phyloP scores from a whole-genome alignment of 1,140 invertebrate genomes.

The Habropoda laboriosa region DNA sequence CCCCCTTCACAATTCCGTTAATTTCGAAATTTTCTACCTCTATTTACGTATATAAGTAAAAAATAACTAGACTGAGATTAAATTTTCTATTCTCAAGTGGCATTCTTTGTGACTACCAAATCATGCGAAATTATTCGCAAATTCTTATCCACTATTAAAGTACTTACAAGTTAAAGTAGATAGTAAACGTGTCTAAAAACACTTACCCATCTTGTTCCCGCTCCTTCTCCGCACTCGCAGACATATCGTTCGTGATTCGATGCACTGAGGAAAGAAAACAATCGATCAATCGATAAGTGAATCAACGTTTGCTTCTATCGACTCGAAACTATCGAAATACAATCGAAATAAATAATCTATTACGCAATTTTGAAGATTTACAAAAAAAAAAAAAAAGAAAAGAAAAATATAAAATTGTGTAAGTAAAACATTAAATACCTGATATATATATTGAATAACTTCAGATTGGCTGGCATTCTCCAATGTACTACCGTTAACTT shows the following conservation, averaged over 20 bases:
- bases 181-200: not conserved
- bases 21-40: no score
- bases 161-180: not conserved
- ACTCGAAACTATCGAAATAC: not conserved
- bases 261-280: constrained; percentile 88
- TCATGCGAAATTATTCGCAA: not conserved
- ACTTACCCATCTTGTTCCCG: constrained; percentile 93
- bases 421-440: constrained; percentile 83
- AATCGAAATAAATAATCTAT: not conserved
- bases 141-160: not conserved
- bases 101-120: no score
- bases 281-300: constrained; percentile 9
- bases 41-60: no score
- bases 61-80: no score
- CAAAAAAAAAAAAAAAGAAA: no score
- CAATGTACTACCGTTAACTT: constrained; percentile 95
- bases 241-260: constrained; percentile 96
- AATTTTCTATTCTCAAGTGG: no score
- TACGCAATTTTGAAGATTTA: not conserved
- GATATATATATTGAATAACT: constrained; percentile 96
- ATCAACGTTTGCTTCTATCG: not conserved
- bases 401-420: not conserved
- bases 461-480: constrained; percentile 94
- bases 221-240: constrained; percentile 93
- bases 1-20: no score